These are phyloP conservation scores for Phrynosoma blainvillii DNA, from an alignment of 2,113 vertebrate species.

Conservation along the genomic window DNA sequence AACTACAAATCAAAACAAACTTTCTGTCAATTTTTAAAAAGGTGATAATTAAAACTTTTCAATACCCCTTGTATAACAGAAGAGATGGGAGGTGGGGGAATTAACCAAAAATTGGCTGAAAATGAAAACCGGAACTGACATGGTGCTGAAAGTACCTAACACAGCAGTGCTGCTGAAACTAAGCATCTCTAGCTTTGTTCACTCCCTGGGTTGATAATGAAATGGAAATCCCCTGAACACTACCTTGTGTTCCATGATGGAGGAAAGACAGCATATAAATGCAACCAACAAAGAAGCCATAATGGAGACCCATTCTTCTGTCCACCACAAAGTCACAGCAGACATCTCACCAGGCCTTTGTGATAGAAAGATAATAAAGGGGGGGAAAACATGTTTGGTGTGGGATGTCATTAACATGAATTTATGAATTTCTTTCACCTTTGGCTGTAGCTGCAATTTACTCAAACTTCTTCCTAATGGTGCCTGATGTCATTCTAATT, in stretches of 20 bases:
- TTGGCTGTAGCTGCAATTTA: background rate
- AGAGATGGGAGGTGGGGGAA: too few relatives aligned
- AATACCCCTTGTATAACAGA: too few relatives aligned
- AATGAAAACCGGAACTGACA: too few relatives aligned
- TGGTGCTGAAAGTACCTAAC: too few relatives aligned
- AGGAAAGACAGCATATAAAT: background rate
- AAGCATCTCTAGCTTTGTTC: too few relatives aligned
- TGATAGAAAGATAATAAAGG: background rate
- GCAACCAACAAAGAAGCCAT: background rate
- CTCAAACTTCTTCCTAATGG: slow-evolving; percentile 24
- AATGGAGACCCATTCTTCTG: background rate
- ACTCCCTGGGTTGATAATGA: background rate
- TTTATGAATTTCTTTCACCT: background rate
- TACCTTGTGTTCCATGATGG: background rate
- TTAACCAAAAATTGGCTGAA: too few relatives aligned
- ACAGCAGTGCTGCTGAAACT: too few relatives aligned
- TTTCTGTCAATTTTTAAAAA: too few relatives aligned
- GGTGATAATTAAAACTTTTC: too few relatives aligned
- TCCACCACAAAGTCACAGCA: background rate
- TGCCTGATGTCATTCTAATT: background rate
- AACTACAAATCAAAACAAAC: too few relatives aligned
- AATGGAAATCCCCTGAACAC: background rate
- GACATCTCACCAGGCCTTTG: background rate
- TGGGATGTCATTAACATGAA: background rate
- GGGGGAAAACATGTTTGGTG: too few relatives aligned